Percentiles rank a stretch among this genome's conserved stretches.
Conservation (phyloP, 2,888 invertebrate species). For the Drosophila sordidapex region DNA sequence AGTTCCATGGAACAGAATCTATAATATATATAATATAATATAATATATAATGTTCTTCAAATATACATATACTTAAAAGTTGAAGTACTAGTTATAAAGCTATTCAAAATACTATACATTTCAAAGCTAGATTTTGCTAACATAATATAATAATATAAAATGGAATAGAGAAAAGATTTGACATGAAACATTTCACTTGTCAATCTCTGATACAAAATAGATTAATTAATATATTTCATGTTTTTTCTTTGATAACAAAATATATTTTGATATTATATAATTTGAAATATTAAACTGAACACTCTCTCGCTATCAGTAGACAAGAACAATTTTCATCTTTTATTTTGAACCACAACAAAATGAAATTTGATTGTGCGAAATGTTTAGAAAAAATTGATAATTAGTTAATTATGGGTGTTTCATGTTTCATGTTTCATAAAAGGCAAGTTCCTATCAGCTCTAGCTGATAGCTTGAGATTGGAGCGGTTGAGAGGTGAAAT, state of each 20-base stretch:
- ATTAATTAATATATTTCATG: neutral
- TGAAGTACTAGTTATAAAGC: neutral
- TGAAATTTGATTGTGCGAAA: slow-evolving; percentile 22
- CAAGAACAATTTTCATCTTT: neutral
- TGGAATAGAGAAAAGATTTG: neutral
- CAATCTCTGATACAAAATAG: too few relatives aligned
- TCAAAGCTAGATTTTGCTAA: neutral
- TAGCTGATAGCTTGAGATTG: slow-evolving; percentile 1
- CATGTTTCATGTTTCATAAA: neutral
- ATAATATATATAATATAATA: too few relatives aligned
- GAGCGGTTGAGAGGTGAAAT: slow-evolving; percentile 7
- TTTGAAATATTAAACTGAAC: neutral
- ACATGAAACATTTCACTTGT: neutral
- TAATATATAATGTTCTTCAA: neutral
- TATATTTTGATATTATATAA: neutral
- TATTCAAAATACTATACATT: too few relatives aligned
- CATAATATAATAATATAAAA: neutral
- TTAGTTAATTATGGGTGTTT: neutral
- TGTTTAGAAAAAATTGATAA: neutral
- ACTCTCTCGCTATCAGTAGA: neutral
- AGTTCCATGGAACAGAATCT: too few relatives aligned
- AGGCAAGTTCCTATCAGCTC: neutral
- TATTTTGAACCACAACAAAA: slow-evolving; percentile 21
- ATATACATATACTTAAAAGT: neutral
- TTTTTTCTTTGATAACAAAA: neutral